Conservation (phyloP, 1,140 invertebrate species). For the Drosophila azteca region DNA sequence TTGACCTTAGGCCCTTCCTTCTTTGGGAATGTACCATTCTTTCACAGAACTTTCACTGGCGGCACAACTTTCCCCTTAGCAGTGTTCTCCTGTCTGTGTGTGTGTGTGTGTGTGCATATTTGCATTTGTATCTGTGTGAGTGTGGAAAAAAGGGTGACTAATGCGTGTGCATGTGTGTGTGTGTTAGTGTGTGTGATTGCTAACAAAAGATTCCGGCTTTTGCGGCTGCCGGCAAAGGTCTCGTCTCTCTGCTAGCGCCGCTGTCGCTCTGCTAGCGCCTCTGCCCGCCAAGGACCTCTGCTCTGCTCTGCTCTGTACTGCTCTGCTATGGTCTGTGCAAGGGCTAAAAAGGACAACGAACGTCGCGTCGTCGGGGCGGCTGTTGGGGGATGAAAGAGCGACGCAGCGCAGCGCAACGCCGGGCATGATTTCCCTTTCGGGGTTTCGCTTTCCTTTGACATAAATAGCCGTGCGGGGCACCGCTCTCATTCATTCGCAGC, state of each 20-base stretch:
- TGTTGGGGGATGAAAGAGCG: slow-evolving; percentile 69
- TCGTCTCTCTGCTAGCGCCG: slow-evolving; percentile 7
- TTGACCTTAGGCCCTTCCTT: no score
- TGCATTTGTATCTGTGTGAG: slow-evolving; percentile 11
- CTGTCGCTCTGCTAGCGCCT: slow-evolving; percentile 16
- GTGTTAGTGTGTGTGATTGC: slow-evolving; percentile 71
- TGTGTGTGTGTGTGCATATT: slow-evolving; percentile 14
- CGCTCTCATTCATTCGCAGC: slow-evolving; percentile 82
- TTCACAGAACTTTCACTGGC: slow-evolving; percentile 80
- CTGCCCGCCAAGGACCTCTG: no score
- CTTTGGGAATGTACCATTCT: no score
- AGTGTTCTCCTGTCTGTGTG: slow-evolving; percentile 16
- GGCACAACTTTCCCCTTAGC: slow-evolving; percentile 27
- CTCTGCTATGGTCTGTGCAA: neutral
- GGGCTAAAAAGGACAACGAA: slow-evolving; percentile 73
- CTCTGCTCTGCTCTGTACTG: slow-evolving; percentile 1
- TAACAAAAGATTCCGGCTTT: slow-evolving; percentile 83
- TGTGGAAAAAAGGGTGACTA: slow-evolving; percentile 76
- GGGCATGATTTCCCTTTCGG: slow-evolving; percentile 80
- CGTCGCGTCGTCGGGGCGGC: slow-evolving; percentile 21
- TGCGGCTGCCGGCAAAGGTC: slow-evolving; percentile 44
- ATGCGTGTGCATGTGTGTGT: slow-evolving; percentile 39
- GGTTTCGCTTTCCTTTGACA: slow-evolving; percentile 83
- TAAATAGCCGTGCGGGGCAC: slow-evolving; percentile 77
- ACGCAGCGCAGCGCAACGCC: slow-evolving; percentile 13